Base-by-base conservation (phyloP, 1,140 invertebrate genomes). In the Drosophila persimilis region DNA sequence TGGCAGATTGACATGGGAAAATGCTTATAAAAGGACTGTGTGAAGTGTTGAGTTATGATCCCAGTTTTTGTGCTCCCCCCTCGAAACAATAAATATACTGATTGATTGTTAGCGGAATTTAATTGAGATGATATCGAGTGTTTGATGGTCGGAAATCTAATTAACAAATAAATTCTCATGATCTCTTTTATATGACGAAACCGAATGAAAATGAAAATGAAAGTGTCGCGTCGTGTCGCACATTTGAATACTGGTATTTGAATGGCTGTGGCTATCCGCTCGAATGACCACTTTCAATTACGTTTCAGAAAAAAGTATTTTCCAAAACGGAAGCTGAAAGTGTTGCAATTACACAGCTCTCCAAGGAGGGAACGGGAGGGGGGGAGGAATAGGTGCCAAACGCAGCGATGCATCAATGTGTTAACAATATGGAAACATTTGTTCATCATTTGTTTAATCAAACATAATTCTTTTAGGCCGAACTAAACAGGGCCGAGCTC, bases 1-100 rank as follows among this genome's bases (percentile, higher is more conserved):
- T 69, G 71, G 59, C 57, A 79, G 80, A 86, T 80, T 85, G 81
- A 85, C 81, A 85, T 85, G 80, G 75, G 81, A 85, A 85, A 86
- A 86, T 80, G 64, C 45, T 80, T 86, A 73, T 77, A 86, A 80
- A 80, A 80, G 80, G 72, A 86, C 77, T 80, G 73, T 66, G 73
- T 67, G 77, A 80, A 80, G 79, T 80, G 64, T 58, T 70, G 53
- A 65, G 48, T 48, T 75, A 75, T 75, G 55, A 70, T 80, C 65
- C 56, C 24, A 15, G 35, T 61, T 53, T 75, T 56, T 69, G 50
- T 39, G 50, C 41, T 31, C 35, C 9, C 9, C 4, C 29, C 17
- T 58, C 22, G 41, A 53, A 61, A 53, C 58, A 72, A 84, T 79
- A 79, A 84, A 76, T 63, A 69, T 61, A 57, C 74, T 76, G 65